These are phyloP conservation scores for Thelaira solivaga DNA, from an alignment of 2,888 invertebrate species.

Conservation along the genomic window DNA sequence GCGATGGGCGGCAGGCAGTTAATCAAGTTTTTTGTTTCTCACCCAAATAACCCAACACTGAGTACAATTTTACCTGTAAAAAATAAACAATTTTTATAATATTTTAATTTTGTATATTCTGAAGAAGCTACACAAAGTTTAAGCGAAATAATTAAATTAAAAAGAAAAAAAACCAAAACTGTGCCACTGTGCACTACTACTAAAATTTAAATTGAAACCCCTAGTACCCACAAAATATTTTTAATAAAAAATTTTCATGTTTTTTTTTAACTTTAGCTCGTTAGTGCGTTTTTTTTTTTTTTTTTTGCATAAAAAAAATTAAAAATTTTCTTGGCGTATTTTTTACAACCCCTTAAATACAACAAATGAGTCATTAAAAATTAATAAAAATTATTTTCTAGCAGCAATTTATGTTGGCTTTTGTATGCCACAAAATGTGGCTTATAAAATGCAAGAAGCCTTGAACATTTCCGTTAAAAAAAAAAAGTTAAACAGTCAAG, in stretches of 20 bases:
- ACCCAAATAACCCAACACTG: too few relatives aligned
- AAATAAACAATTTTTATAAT: too few relatives aligned
- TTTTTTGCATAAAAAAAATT: background rate
- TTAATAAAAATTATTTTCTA: background rate
- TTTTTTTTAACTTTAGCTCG: background rate
- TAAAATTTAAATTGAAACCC: too few relatives aligned
- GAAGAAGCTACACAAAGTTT: too few relatives aligned
- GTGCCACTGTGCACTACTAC: too few relatives aligned
- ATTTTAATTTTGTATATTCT: too few relatives aligned
- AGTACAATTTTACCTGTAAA: too few relatives aligned
- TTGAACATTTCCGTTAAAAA: background rate
- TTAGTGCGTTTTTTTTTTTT: background rate
- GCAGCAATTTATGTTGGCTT: background rate
- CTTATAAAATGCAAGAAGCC: background rate
- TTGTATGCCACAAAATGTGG: background rate
- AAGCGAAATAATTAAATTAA: too few relatives aligned
- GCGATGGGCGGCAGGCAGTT: too few relatives aligned
- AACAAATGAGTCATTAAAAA: conserved; percentile 1
- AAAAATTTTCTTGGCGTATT: background rate
- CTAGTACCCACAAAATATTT: too few relatives aligned
- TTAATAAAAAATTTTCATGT: background rate
- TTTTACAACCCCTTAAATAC: background rate
- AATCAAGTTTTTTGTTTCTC: too few relatives aligned
- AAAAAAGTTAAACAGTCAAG: background rate
- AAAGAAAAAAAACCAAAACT: too few relatives aligned